These are phyloP conservation scores for Drosophila quasianomalipes DNA, from an alignment of 2,888 invertebrate genomes.

Conservation along the genomic window DNA sequence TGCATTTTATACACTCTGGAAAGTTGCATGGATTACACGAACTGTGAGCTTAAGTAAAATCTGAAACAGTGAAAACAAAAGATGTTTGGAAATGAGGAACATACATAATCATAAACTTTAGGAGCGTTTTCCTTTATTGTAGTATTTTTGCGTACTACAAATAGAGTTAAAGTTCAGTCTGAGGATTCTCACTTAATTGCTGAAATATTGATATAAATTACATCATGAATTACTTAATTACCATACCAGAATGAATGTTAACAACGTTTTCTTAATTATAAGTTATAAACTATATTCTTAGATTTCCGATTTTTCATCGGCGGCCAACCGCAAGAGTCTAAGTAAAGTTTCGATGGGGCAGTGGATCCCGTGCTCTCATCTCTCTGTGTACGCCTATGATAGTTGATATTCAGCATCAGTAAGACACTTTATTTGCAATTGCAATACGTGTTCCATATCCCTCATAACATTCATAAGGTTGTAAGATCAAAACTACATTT, in stretches of 20 bases:
- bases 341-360: neutral
- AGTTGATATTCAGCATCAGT: neutral
- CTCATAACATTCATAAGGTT: constrained; percentile 2
- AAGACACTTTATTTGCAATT: neutral
- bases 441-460: constrained; percentile 3
- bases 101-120: neutral
- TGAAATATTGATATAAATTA: no score
- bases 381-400: neutral
- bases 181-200: neutral
- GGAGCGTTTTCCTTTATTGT: neutral
- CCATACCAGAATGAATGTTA: neutral
- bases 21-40: neutral
- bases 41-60: neutral
- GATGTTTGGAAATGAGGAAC: neutral
- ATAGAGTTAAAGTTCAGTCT: neutral
- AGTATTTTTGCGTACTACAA: neutral
- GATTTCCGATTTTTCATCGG: neutral
- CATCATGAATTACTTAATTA: neutral
- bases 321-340: neutral
- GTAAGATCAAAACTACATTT: constrained; percentile 21
- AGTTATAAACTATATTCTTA: neutral
- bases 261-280: neutral
- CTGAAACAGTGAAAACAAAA: neutral
- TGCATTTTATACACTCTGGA: neutral
- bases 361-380: neutral